Evolutionary conservation across 2,113 vertebrate species (phyloP).

Genomic region (Oryzias curvinotus): DNA sequence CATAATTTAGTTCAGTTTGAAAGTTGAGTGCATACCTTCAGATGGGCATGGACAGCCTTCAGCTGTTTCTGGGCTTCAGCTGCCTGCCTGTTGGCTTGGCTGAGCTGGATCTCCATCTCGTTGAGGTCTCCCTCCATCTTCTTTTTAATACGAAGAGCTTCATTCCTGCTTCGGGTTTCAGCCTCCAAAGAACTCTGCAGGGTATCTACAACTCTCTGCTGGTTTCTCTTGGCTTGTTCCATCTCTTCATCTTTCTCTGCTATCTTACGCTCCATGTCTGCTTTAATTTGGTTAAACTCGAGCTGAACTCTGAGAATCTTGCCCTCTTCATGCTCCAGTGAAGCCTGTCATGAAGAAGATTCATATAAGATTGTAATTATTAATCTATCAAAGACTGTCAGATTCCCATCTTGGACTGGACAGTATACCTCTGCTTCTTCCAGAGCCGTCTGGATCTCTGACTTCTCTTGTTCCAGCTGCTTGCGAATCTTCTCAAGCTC

Average conservation of each 20-base stretch:
- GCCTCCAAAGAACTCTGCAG: slow-evolving; percentile 88
- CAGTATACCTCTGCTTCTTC: slow-evolving; percentile 83
- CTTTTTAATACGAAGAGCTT: slow-evolving; percentile 78
- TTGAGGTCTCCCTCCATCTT: slow-evolving; percentile 60
- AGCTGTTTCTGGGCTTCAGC: slow-evolving; percentile 81
- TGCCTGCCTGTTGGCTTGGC: slow-evolving; percentile 78
- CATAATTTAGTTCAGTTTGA: background rate
- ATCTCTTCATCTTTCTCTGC: slow-evolving; percentile 90
- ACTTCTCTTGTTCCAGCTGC: slow-evolving; percentile 84
- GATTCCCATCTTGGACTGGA: background rate
- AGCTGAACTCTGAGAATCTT: slow-evolving; percentile 89
- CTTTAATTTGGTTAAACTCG: slow-evolving; percentile 87
- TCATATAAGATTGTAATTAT: too few species aligned
- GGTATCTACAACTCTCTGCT: slow-evolving; percentile 81
- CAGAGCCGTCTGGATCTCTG: slow-evolving; percentile 83
- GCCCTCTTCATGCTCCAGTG: slow-evolving; percentile 89
- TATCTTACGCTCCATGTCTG: slow-evolving; percentile 85
- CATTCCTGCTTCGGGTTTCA: slow-evolving; percentile 87
- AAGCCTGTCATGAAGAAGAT: slow-evolving; percentile 60
- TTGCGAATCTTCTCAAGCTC: slow-evolving; percentile 88
- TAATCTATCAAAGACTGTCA: background rate
- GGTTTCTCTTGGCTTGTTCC: slow-evolving; percentile 89
- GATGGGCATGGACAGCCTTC: slow-evolving; percentile 68
- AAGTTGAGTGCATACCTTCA: slow-evolving; percentile 25
- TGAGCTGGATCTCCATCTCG: slow-evolving; percentile 79